Percentiles rank a stretch among this genome's conserved stretches.
phyloP scores from a whole-genome alignment of 2,797 vertebrate genomes.

The Microctenopoma lineatum region DNA sequence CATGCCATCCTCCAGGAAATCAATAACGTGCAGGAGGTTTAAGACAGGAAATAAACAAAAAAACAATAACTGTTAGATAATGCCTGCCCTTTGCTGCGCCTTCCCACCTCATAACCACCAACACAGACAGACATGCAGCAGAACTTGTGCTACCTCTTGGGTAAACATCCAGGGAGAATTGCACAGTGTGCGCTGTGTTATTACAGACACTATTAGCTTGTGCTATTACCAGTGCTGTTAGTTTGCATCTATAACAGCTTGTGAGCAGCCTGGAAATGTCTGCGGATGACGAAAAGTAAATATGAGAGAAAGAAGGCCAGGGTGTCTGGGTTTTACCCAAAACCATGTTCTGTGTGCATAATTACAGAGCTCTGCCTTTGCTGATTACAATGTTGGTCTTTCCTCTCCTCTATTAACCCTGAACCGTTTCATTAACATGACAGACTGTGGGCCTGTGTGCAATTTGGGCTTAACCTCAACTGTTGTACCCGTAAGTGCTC shows the following conservation, averaged over 20 bases:
- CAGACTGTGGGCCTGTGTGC: constrained; percentile 68
- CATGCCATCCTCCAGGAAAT: constrained; percentile 77
- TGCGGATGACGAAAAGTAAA: constrained; percentile 64
- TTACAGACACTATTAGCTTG: constrained; percentile 50
- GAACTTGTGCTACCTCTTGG: constrained; percentile 45
- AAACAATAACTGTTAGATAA: constrained; percentile 76
- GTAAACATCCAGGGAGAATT: constrained; percentile 53
- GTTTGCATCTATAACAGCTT: constrained; percentile 57
- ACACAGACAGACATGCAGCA: constrained; percentile 60
- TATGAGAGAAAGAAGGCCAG: constrained; percentile 56
- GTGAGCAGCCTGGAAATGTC: constrained; percentile 49
- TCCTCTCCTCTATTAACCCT: constrained; percentile 74
- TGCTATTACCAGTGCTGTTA: constrained; percentile 41
- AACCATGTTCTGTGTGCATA: constrained; percentile 72
- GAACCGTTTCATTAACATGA: constrained; percentile 77
- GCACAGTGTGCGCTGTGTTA: constrained; percentile 38
- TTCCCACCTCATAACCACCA: constrained; percentile 67
- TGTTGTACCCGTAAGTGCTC: constrained; percentile 55
- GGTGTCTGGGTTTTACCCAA: constrained; percentile 71
- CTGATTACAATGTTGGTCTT: constrained; percentile 79
- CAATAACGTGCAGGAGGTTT: constrained; percentile 77
- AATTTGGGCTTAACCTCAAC: constrained; percentile 67
- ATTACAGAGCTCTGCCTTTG: constrained; percentile 66
- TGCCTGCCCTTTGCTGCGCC: constrained; percentile 56
- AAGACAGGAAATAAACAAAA: constrained; percentile 75